A percentile compares a stretch with the other conserved stretches of the same genome.
Evolutionary conservation across 2,113 vertebrate genomes (phyloP).

Genomic region (Cinclus cinclus): DNA sequence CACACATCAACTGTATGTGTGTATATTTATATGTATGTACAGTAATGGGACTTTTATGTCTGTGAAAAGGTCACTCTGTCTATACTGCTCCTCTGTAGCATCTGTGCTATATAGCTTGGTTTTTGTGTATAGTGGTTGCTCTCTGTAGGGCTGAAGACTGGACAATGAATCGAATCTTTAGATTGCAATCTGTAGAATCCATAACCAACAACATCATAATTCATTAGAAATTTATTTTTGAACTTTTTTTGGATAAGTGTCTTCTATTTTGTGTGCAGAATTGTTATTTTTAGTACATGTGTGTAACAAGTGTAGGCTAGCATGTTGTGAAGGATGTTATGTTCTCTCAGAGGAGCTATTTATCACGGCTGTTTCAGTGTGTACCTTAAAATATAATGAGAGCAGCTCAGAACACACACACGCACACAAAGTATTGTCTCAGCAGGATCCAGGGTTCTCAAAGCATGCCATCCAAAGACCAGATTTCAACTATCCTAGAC

Average conservation of each 20-base stretch:
- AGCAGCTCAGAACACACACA: neutral
- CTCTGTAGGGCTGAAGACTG: neutral
- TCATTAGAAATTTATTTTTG: neutral
- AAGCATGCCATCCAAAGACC: neutral
- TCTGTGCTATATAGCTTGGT: neutral
- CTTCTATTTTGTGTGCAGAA: neutral
- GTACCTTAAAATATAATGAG: neutral
- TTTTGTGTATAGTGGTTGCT: neutral
- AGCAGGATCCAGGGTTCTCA: neutral
- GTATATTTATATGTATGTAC: neutral
- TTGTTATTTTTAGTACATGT: neutral
- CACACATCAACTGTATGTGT: neutral
- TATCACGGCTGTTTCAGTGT: neutral
- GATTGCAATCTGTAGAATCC: neutral
- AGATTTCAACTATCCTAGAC: neutral
- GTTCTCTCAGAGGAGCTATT: neutral
- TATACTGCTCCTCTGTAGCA: neutral
- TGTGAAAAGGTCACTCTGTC: neutral
- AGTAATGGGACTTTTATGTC: neutral
- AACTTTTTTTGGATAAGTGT: neutral
- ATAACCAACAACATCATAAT: neutral
- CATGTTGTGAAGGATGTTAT: fast-evolving
- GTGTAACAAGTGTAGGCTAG: neutral
- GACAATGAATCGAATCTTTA: neutral
- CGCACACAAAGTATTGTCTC: neutral